Evolutionary conservation across 1,140 invertebrate species (phyloP).

Genomic region (Apis florea): DNA sequence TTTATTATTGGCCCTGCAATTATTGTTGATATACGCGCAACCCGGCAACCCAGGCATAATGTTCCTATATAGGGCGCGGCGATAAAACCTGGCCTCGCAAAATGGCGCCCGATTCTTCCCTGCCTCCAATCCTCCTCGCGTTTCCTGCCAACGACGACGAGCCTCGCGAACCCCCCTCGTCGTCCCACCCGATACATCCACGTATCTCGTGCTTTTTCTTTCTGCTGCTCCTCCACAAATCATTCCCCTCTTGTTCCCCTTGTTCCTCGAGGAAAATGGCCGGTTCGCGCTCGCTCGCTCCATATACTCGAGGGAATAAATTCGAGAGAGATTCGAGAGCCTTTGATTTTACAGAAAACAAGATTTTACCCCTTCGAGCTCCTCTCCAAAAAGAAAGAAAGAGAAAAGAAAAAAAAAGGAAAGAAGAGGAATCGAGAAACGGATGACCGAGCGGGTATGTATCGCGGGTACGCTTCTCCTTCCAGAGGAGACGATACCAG

Average conservation of each 20-base stretch:
- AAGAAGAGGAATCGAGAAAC: neutral
- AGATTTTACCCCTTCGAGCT: too few relatives aligned
- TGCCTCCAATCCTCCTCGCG: neutral
- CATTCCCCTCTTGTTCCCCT: neutral
- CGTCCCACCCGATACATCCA: neutral
- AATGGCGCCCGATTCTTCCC: conserved; percentile 62
- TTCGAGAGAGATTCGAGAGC: too few relatives aligned
- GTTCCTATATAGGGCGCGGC: conserved; percentile 70
- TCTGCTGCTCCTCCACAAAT: neutral
- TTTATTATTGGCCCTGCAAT: conserved; percentile 81
- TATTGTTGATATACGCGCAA: conserved; percentile 79
- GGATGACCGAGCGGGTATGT: too few relatives aligned
- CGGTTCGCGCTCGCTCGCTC: neutral
- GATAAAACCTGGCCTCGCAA: conserved; percentile 68
- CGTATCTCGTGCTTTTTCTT: conserved; percentile 11
- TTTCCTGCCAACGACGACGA: neutral
- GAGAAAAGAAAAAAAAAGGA: neutral
- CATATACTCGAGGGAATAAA: too few relatives aligned
- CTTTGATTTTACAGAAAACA: too few relatives aligned
- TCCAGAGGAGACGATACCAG: neutral
- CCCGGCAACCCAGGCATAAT: conserved; percentile 70
- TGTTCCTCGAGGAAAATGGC: conserved; percentile 3
- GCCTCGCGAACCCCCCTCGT: neutral
- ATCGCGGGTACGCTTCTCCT: too few relatives aligned
- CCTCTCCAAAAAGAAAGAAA: neutral